Conservation (phyloP, 1,140 invertebrate species). For the Sinonovacula constricta region DNA sequence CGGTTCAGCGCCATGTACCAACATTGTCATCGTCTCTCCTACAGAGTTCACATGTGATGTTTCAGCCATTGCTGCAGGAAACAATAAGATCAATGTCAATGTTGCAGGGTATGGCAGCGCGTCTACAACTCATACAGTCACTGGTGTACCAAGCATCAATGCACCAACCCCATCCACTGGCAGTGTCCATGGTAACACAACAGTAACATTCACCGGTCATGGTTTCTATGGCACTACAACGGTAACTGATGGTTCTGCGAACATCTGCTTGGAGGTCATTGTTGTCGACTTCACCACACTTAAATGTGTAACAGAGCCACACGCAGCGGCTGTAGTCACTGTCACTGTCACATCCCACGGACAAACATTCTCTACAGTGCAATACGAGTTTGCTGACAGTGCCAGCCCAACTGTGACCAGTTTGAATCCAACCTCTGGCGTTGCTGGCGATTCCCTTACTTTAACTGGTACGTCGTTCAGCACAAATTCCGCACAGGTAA, state of each 20-base stretch:
- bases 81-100: constrained; percentile 32
- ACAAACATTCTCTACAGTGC: constrained; percentile 1
- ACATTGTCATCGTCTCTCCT: constrained; percentile 9
- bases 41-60: constrained; percentile 51
- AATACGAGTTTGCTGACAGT: constrained; percentile 19
- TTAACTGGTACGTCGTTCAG: constrained; percentile 59
- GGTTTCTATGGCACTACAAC: constrained; percentile 49
- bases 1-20: constrained; percentile 49
- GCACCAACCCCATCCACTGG: constrained; percentile 45
- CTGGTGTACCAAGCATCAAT: constrained; percentile 13
- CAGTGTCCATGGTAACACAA: constrained; percentile 61
- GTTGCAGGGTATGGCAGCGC: constrained; percentile 47
- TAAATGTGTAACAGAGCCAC: constrained; percentile 48
- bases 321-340: constrained; percentile 17
- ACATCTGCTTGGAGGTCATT: background rate
- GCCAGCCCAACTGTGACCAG: constrained; percentile 57
- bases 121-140: constrained; percentile 23
- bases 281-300: constrained; percentile 3
- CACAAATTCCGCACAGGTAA: constrained; percentile 22
- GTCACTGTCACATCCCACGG: constrained; percentile 51
- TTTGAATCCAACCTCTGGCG: constrained; percentile 36
- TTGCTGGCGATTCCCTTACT: constrained; percentile 35
- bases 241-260: constrained; percentile 5
- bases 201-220: constrained; percentile 57
- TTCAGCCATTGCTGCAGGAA: constrained; percentile 44